Conservation (phyloP, 2,113 vertebrate genomes). For the Lycaon pictus region DNA sequence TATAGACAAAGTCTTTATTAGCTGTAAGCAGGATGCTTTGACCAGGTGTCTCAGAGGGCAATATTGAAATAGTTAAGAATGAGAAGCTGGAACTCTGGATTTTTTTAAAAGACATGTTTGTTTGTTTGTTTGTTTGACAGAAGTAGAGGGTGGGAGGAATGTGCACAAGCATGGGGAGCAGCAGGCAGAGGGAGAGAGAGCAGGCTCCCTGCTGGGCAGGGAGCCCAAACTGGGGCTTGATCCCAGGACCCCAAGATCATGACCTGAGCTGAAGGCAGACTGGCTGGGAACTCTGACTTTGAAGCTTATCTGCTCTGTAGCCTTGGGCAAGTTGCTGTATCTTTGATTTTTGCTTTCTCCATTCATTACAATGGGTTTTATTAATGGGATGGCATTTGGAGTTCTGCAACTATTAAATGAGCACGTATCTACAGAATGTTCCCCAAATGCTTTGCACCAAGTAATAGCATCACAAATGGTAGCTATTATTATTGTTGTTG, state of each 20-base stretch:
- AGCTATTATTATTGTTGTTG: not conserved
- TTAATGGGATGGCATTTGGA: not conserved
- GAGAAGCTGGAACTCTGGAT: not conserved
- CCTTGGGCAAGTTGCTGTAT: not conserved
- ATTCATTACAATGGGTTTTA: not conserved
- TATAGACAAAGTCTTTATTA: not conserved
- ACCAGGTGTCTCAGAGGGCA: accelerated
- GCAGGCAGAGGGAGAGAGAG: too few relatives aligned
- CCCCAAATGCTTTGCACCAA: not conserved
- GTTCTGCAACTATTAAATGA: not conserved
- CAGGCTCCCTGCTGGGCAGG: too few relatives aligned
- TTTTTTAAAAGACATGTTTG: too few relatives aligned
- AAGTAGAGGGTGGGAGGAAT: too few relatives aligned
- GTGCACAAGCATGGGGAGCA: too few relatives aligned
- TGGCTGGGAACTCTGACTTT: not conserved
- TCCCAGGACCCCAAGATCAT: too few relatives aligned
- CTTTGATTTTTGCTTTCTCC: not conserved
- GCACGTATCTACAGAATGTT: not conserved
- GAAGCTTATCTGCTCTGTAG: not conserved
- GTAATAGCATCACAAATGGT: not conserved
- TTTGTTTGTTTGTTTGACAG: too few relatives aligned
- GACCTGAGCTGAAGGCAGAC: too few relatives aligned
- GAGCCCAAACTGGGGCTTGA: too few relatives aligned
- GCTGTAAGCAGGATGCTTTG: not conserved
- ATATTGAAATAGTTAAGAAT: not conserved